Evolutionary conservation across 2,113 vertebrate species (phyloP).

Genomic region (Rattus norvegicus): DNA sequence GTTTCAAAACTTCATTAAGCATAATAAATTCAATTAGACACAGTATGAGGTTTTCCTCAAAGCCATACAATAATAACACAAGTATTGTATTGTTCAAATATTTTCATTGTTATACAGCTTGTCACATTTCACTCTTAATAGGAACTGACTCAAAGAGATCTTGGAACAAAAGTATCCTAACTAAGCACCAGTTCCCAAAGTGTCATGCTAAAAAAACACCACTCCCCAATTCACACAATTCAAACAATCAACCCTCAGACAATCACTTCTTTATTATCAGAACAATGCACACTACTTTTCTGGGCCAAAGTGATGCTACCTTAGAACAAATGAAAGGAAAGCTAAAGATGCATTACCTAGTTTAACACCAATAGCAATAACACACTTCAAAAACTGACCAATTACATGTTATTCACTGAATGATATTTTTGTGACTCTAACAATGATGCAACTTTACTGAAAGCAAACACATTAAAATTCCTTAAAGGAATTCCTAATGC

Average conservation of each 20-base stretch:
- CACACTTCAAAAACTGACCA: slow-evolving; percentile 55
- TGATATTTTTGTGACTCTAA: slow-evolving; percentile 45
- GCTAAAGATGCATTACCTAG: slow-evolving; percentile 64
- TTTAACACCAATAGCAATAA: slow-evolving; percentile 71
- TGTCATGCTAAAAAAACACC: slow-evolving; percentile 69
- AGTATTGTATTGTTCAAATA: slow-evolving; percentile 78
- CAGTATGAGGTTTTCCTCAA: slow-evolving; percentile 76
- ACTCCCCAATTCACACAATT: slow-evolving; percentile 73
- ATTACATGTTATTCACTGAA: slow-evolving; percentile 26
- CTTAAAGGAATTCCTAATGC: slow-evolving; percentile 14
- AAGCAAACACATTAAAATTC: slow-evolving; percentile 28
- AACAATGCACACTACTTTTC: slow-evolving; percentile 78
- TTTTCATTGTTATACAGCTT: slow-evolving; percentile 65
- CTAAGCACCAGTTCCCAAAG: slow-evolving; percentile 75
- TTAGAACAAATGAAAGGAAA: slow-evolving; percentile 64
- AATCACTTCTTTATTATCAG: slow-evolving; percentile 78
- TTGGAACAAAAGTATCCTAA: slow-evolving; percentile 75
- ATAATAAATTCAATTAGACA: slow-evolving; percentile 75
- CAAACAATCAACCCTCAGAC: slow-evolving; percentile 73
- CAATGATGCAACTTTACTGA: slow-evolving; percentile 20
- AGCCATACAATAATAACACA: slow-evolving; percentile 69
- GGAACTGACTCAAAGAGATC: slow-evolving; percentile 78
- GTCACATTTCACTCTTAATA: slow-evolving; percentile 75
- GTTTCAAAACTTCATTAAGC: slow-evolving; percentile 75
- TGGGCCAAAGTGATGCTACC: slow-evolving; percentile 74